Percentiles rank a stretch among this genome's conserved stretches.
phyloP scores from a whole-genome alignment of 2,797 vertebrate species.

The Trachurus trachurus region DNA sequence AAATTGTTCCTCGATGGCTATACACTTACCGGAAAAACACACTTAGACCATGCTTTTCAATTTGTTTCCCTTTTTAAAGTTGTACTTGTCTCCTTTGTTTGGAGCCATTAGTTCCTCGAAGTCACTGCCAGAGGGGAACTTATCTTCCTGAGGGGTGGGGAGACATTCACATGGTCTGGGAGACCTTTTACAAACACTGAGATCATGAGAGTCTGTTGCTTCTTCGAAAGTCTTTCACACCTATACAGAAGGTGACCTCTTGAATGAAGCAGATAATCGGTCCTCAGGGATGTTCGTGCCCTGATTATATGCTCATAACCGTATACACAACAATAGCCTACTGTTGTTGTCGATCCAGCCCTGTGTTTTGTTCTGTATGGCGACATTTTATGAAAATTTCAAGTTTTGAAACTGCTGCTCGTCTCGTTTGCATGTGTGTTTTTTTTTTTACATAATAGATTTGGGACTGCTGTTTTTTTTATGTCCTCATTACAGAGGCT shows the following conservation, averaged over 20 bases:
- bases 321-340: background rate
- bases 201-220: conserved; percentile 27
- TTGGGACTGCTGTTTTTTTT: conserved; percentile 28
- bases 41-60: background rate
- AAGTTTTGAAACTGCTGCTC: conserved; percentile 30
- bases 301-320: conserved; percentile 10
- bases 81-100: background rate
- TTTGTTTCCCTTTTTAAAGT: background rate
- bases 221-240: background rate
- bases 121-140: background rate
- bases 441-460: conserved; percentile 59
- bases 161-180: conserved; percentile 33
- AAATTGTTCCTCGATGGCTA: background rate
- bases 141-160: background rate
- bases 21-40: background rate
- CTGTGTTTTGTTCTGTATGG: background rate
- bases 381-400: conserved; percentile 7
- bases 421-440: conserved; percentile 19
- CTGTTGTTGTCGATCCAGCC: background rate
- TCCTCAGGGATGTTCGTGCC: background rate
- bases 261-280: conserved; percentile 11
- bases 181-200: conserved; percentile 1
- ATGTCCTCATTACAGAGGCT: conserved; percentile 68
- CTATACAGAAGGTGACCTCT: background rate
- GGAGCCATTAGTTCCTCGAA: background rate